These are phyloP conservation scores for Apamea crenata DNA, from an alignment of 2,888 invertebrate genomes.

Conservation along the genomic window DNA sequence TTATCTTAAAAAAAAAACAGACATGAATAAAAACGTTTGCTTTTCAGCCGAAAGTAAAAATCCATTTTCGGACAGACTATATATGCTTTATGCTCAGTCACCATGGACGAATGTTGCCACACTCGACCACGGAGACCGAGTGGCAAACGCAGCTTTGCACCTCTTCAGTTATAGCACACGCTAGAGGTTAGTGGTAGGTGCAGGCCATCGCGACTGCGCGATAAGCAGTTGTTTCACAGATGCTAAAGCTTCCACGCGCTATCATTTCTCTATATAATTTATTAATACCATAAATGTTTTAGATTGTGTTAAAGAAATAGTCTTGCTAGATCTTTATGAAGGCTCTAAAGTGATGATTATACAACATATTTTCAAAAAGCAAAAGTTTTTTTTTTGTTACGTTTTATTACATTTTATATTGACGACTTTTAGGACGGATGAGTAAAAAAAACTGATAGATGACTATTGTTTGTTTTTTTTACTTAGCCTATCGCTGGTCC, in stretches of 20 bases:
- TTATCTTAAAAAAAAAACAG: not conserved
- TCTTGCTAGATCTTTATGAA: not conserved
- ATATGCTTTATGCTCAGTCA: conserved; percentile 2
- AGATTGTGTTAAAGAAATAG: not conserved
- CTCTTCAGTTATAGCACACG: not conserved
- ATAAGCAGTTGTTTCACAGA: not conserved
- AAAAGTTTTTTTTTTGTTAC: too few species aligned
- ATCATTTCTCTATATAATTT: not conserved
- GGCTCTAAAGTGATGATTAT: not conserved
- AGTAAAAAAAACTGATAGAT: not conserved
- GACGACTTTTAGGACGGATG: too few species aligned
- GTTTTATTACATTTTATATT: too few species aligned
- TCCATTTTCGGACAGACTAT: not conserved
- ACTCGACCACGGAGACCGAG: conserved; percentile 12
- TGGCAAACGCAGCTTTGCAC: conserved; percentile 9
- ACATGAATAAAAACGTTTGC: too few species aligned
- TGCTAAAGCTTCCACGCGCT: conserved; percentile 11
- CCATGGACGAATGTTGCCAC: conserved; percentile 39
- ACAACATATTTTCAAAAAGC: not conserved
- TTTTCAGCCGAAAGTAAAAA: not conserved
- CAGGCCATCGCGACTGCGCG: conserved; percentile 34
- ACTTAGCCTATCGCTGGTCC: too few species aligned
- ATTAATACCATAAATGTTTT: not conserved
- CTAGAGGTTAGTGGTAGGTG: not conserved
- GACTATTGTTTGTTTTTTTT: too few species aligned